Percentiles rank a stretch among this genome's conserved stretches.
Conservation (phyloP, 2,888 invertebrate genomes). For the Lysandra coridon region DNA sequence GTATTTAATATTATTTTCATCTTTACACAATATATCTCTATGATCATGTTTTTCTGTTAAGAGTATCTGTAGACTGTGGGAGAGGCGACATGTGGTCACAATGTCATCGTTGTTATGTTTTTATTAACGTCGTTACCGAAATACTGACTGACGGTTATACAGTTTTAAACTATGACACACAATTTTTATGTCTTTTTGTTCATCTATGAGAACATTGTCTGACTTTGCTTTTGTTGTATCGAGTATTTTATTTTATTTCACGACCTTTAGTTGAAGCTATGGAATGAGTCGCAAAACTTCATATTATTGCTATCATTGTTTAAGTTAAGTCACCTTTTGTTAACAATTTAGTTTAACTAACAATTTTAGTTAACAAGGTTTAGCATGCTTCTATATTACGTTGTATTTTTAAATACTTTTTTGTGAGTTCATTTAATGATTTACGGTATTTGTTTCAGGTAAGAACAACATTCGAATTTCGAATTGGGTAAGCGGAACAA, state of each 20-base stretch:
- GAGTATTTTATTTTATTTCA: neutral
- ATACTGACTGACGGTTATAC: slow-evolving; percentile 44
- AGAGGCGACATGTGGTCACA: slow-evolving; percentile 55
- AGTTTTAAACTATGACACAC: slow-evolving; percentile 43
- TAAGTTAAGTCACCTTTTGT: neutral
- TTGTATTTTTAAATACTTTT: neutral
- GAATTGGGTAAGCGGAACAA: slow-evolving; percentile 12
- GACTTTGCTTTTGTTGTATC: neutral
- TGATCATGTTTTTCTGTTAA: neutral
- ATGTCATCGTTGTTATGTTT: slow-evolving; percentile 43
- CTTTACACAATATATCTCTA: neutral
- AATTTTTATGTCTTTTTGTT: neutral
- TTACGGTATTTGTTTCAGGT: slow-evolving; percentile 11
- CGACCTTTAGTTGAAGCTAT: neutral
- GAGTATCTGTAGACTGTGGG: slow-evolving; percentile 46
- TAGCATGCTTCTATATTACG: neutral
- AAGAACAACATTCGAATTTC: neutral
- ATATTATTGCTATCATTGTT: too few relatives aligned
- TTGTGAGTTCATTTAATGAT: neutral
- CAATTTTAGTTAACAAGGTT: too few relatives aligned
- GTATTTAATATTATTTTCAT: neutral
- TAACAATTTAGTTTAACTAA: too few relatives aligned
- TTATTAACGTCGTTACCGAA: slow-evolving; percentile 45
- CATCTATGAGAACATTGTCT: neutral
- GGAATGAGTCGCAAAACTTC: too few relatives aligned